Conservation (phyloP, 2,797 vertebrate genomes). For the Parotocinclus haroldoi region DNA sequence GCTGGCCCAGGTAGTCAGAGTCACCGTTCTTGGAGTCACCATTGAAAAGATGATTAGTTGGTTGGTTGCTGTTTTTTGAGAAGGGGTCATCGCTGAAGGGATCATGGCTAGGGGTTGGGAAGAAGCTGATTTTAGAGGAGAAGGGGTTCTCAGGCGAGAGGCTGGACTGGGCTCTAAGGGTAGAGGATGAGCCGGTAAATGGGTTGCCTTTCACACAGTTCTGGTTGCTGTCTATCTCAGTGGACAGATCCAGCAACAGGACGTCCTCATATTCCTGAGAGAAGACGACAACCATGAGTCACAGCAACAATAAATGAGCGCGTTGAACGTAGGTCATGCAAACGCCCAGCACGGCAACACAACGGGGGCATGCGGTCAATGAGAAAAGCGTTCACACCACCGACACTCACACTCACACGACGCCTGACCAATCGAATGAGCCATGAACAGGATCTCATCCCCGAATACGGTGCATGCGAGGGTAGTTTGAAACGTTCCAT, state of each 20-base stretch:
- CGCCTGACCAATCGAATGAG: too few relatives aligned
- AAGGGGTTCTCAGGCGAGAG: conserved; percentile 79
- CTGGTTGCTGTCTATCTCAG: conserved; percentile 95
- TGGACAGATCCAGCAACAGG: conserved; percentile 96
- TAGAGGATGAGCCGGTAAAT: conserved; percentile 73
- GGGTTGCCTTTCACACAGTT: conserved; percentile 88
- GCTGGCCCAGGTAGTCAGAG: conserved; percentile 77
- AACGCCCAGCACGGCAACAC: too few relatives aligned
- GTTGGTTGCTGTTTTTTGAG: conserved; percentile 60
- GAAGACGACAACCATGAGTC: conserved; percentile 45
- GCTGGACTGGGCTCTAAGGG: conserved; percentile 73
- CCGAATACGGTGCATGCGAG: too few relatives aligned
- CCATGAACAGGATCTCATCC: too few relatives aligned
- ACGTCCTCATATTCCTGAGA: conserved; percentile 81
- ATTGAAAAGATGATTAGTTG: conserved; percentile 34
- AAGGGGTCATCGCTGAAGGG: conserved; percentile 97
- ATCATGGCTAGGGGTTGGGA: conserved; percentile 91
- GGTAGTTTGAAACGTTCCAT: conserved; percentile 13
- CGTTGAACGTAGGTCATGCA: neutral
- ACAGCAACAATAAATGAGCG: conserved; percentile 1
- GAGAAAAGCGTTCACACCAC: too few relatives aligned
- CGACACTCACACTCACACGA: too few relatives aligned
- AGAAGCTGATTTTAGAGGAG: conserved; percentile 86
- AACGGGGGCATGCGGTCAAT: too few relatives aligned
- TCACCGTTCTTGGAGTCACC: conserved; percentile 63